Evolutionary conservation across 92 coral and sea anemone genomes (phyloP).

Genomic region (Phenganax marumi): DNA sequence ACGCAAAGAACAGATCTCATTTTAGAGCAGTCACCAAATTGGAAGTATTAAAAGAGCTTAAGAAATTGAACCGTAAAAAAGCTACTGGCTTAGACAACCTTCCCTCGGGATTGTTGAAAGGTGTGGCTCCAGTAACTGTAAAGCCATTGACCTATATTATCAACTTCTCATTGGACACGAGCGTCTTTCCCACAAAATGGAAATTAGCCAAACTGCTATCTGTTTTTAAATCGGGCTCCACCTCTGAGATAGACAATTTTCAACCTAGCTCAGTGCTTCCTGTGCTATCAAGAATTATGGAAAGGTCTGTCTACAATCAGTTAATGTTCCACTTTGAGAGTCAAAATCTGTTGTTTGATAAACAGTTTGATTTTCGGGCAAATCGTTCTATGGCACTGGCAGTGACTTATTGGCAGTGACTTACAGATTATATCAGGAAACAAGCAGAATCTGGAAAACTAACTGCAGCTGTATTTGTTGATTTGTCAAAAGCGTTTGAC

Average conservation of each 20-base stretch:
- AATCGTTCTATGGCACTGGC: too few species aligned
- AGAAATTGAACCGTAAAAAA: constrained; percentile 16
- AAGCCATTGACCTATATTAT: not conserved
- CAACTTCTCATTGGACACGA: constrained; percentile 4
- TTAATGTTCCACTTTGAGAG: not conserved
- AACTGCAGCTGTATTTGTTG: too few species aligned
- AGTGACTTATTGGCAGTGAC: too few species aligned
- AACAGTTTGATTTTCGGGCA: not conserved
- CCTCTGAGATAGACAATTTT: not conserved
- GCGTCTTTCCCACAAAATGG: constrained; percentile 8
- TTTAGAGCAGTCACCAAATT: too few species aligned
- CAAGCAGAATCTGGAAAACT: too few species aligned
- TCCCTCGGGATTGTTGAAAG: constrained; percentile 20
- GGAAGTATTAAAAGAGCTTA: not conserved
- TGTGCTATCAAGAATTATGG: not conserved
- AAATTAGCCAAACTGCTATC: not conserved
- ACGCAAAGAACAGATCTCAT: too few species aligned
- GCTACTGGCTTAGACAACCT: constrained; percentile 5
- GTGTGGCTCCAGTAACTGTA: not conserved
- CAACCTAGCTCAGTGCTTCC: not conserved
- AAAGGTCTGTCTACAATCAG: not conserved
- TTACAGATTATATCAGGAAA: too few species aligned
- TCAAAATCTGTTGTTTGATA: not conserved
- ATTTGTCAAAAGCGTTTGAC: too few species aligned
- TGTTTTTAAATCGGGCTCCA: not conserved